Evolutionary conservation across 1,140 invertebrate genomes (phyloP).

Genomic region (Ladona fulva): DNA sequence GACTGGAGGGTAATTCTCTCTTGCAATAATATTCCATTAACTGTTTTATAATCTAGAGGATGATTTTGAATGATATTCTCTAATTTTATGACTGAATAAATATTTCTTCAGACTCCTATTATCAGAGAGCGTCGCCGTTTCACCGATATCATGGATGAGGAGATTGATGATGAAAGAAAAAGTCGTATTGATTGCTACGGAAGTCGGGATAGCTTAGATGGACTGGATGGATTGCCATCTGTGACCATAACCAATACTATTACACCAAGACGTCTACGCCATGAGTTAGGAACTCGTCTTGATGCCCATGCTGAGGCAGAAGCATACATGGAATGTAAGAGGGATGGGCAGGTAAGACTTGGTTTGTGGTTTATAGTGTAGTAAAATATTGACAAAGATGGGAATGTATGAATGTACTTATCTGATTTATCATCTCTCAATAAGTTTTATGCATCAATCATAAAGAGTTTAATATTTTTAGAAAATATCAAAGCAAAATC

Average conservation of each 20-base stretch:
- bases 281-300: constrained; percentile 67
- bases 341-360: constrained; percentile 48
- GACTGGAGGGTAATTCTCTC: constrained; percentile 60
- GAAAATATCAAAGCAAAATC: too few relatives aligned
- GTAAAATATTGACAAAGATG: too few relatives aligned
- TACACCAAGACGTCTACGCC: constrained; percentile 61
- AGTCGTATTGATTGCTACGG: constrained; percentile 48
- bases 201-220: neutral
- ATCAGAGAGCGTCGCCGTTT: constrained; percentile 83
- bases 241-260: constrained; percentile 11
- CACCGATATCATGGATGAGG: constrained; percentile 92
- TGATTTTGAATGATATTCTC: constrained; percentile 15
- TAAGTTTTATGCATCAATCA: too few relatives aligned
- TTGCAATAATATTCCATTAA: constrained; percentile 19
- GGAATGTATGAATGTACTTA: too few relatives aligned
- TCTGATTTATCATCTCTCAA: too few relatives aligned
- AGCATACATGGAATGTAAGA: constrained; percentile 67
- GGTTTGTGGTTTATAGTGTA: too few relatives aligned
- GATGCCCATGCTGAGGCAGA: constrained; percentile 77
- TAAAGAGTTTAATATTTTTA: too few relatives aligned
- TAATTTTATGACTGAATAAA: too few relatives aligned
- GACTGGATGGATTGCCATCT: neutral
- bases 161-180: constrained; percentile 83
- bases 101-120: constrained; percentile 56
- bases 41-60: neutral